Evolutionary conservation across 2,797 vertebrate species (phyloP).

Genomic region (Sciurus carolinensis): DNA sequence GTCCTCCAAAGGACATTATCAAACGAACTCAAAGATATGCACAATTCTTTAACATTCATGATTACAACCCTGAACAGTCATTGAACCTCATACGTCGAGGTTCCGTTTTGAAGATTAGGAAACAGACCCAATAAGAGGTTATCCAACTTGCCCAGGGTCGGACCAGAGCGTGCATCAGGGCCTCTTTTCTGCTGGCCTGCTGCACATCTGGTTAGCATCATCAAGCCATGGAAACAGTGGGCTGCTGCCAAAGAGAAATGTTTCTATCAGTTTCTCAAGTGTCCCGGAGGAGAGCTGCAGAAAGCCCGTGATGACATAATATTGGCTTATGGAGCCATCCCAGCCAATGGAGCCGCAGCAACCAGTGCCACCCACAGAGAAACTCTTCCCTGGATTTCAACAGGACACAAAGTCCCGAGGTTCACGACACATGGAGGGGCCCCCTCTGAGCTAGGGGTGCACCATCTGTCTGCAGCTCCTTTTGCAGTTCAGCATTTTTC

Average conservation of each 20-base stretch:
- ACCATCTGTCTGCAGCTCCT: conserved; percentile 43
- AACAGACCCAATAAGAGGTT: not conserved
- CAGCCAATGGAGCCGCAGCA: not conserved
- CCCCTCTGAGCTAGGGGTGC: conserved; percentile 66
- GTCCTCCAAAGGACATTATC: not conserved
- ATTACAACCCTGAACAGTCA: not conserved
- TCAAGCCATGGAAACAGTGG: not conserved
- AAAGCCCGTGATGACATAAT: not conserved
- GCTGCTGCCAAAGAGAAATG: conserved; percentile 45
- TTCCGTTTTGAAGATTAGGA: not conserved
- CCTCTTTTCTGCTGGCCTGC: not conserved
- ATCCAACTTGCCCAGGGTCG: not conserved
- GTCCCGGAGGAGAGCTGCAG: conserved; percentile 56
- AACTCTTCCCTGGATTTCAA: conserved; percentile 56
- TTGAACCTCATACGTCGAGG: accelerated
- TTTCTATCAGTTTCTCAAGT: conserved; percentile 55
- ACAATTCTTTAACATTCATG: not conserved
- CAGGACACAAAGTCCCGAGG: conserved; percentile 33
- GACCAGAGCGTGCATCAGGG: accelerated
- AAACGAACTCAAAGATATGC: not conserved
- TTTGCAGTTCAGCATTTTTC: conserved; percentile 55
- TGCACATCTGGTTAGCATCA: conserved; percentile 26
- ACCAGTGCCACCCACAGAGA: conserved; percentile 80
- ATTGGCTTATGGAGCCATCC: not conserved
- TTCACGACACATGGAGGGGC: not conserved